phyloP scores from a whole-genome alignment of 1,140 invertebrate species.

The Leptopilina clavipes region DNA sequence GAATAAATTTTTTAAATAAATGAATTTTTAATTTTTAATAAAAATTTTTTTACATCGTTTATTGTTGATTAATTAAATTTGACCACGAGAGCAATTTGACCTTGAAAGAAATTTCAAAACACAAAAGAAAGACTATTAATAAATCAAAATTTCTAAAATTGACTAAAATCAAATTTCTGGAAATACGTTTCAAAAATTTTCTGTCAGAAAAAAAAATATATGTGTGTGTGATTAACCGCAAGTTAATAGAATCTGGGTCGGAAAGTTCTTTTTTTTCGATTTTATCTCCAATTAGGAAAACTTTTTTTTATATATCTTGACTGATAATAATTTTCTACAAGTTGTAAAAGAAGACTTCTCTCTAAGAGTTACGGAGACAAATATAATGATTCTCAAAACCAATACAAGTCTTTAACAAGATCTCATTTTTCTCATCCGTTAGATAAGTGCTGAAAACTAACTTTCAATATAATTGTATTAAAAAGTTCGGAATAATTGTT shows the following conservation, averaged over 20 bases:
- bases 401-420: slow-evolving; percentile 1
- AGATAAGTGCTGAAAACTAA: background rate
- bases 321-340: background rate
- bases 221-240: background rate
- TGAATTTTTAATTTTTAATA: too few relatives aligned
- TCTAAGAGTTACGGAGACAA: background rate
- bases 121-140: too few relatives aligned
- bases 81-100: too few relatives aligned
- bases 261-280: background rate
- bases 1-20: too few relatives aligned
- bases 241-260: background rate
- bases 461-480: background rate
- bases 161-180: too few relatives aligned
- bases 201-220: background rate
- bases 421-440: background rate
- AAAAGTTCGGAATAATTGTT: background rate
- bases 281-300: background rate
- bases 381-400: slow-evolving; percentile 15
- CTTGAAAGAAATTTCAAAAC: too few relatives aligned
- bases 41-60: too few relatives aligned
- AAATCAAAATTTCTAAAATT: too few relatives aligned
- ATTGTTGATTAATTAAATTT: too few relatives aligned
- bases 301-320: too few relatives aligned
- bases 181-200: background rate
- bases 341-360: background rate